Evolutionary conservation across 2,797 vertebrate species (phyloP), one percentile per base, ranked within the genome.

Genomic region (Iguana delicatissima): DNA sequence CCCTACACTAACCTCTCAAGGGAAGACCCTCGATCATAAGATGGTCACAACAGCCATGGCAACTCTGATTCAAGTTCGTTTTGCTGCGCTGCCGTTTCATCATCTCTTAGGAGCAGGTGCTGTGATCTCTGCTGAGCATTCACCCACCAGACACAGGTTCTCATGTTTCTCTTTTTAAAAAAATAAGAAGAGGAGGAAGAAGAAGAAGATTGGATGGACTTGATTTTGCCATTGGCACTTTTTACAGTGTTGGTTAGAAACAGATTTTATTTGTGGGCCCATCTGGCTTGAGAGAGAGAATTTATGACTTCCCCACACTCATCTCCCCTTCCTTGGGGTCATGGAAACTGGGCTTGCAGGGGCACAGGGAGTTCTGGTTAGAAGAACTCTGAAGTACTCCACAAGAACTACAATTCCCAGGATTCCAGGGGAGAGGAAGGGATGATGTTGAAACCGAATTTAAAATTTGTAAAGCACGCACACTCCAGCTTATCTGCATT

Each of bases 371-470:
- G 0, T 7, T 2, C 38, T 2, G 7, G 14, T 74, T 57, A 35
- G 9, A 20, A 26, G 26, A 72, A 55, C 13, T 32, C n/a, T 2
- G 0, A 32, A 35, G n/a, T 4, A 35, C 5, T 1, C 1, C 3
- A 16, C 1, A 24, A 46, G 29, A 38, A 64, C 73, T 64, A 62
- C 4, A 76, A 14, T 64, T 64, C 52, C 32, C 38, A 81, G 42
- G 38, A 26, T 26, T 38, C 57, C 46, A 42, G 4, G 16, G 67
- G 52, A 57, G 2, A 38, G 42, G 12, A 52, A 67, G 3, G 38
- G 55, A 10, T 16, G 52, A 74, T 13, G 50, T 7, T 16, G 7
- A 52, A 46, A n/a, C 26, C 35, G 6, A 69, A 26, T 18, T 62
- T 46, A 29, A 35, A n/a, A 46, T 35, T 4, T 10, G 81, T 16